Evolutionary conservation across 2,797 vertebrate genomes (phyloP).

Genomic region (Oreochromis mossambicus): DNA sequence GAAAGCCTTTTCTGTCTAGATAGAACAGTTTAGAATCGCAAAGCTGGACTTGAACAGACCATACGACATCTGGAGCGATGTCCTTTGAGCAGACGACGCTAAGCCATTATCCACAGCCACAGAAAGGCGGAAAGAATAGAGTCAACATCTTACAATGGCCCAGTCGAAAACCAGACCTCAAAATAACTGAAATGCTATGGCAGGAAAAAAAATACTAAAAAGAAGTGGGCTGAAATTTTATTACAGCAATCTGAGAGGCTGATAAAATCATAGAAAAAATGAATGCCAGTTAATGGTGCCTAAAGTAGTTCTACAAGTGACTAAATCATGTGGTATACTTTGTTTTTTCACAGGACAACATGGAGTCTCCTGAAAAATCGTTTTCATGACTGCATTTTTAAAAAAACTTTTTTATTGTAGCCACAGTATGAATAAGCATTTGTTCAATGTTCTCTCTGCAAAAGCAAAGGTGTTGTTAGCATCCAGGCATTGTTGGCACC

Average conservation of each 20-base stretch:
- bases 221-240: background rate
- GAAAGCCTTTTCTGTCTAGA: background rate
- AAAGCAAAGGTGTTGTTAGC: background rate
- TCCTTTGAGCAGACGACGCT: background rate
- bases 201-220: background rate
- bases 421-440: background rate
- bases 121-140: background rate
- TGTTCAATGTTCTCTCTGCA: background rate
- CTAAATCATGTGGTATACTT: background rate
- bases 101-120: background rate
- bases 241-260: background rate
- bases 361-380: background rate
- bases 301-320: background rate
- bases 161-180: rapidly evolving
- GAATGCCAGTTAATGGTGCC: background rate
- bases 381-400: background rate
- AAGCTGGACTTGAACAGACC: background rate
- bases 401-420: background rate
- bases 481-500: background rate
- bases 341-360: background rate
- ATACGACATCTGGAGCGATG: background rate
- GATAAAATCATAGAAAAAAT: background rate
- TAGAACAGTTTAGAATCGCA: rapidly evolving
- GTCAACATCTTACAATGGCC: background rate
- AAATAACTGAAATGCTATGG: background rate